Evolutionary conservation across 2,888 invertebrate genomes (phyloP).

Genomic region (Mystacides longicornis): DNA sequence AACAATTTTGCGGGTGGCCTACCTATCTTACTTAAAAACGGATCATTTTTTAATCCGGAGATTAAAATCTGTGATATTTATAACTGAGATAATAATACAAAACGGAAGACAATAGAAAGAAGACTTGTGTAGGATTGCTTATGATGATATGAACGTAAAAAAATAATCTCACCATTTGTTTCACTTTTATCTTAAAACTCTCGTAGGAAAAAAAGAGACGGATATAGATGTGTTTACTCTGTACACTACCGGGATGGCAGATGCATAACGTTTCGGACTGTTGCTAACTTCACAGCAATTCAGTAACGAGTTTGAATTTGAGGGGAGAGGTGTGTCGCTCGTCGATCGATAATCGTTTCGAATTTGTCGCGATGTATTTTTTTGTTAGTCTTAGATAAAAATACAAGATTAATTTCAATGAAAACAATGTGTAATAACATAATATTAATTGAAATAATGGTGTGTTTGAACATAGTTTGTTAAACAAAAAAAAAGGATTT

Average conservation of each 20-base stretch:
- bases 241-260: constrained; percentile 3
- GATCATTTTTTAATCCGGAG: background rate
- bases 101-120: constrained; percentile 1
- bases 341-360: constrained; percentile 1
- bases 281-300: constrained; percentile 12
- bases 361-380: constrained; percentile 16
- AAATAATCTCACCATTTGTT: too few species aligned
- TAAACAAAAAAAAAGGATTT: background rate
- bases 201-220: constrained; percentile 5
- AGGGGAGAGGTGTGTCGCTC: constrained; percentile 11
- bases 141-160: too few species aligned
- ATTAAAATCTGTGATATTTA: constrained; percentile 2
- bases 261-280: constrained; percentile 11
- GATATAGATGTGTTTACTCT: constrained; percentile 1
- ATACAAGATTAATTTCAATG: background rate
- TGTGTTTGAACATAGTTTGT: too few species aligned
- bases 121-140: too few species aligned
- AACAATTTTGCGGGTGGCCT: too few species aligned
- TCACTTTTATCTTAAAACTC: too few species aligned
- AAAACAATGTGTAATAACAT: background rate
- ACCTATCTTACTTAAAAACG: too few species aligned
- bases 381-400: background rate
- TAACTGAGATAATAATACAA: background rate
- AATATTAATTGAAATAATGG: background rate
- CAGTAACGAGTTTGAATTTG: constrained; percentile 12